Evolutionary conservation across 2,797 vertebrate species (phyloP), one percentile per base, ranked within the genome.

Genomic region (Lutjanus campechanus): DNA sequence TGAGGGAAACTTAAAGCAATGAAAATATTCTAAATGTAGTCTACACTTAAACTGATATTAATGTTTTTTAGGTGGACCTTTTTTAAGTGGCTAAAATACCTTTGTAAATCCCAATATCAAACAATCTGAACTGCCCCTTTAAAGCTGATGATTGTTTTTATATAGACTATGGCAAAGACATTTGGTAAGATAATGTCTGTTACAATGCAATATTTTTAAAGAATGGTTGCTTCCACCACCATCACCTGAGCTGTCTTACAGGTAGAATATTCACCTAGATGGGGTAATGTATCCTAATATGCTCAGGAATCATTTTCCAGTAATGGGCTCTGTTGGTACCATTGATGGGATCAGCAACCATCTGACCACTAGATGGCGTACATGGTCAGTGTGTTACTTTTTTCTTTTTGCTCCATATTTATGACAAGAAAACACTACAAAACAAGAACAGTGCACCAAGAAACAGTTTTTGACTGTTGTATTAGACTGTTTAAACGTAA

Each of bases 281-380:
- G 10, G 12, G 8, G n/a, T 69, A 8, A 49, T n/a, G 13, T 59
- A 19, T 59, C 8, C 11, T 71, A 50, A 58, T 17, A 40, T 65
- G 15, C 69, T 76, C 77, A 77, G 56, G 54, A 40, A 13, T 65
- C 40, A 43, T 29, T 46, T 36, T 3, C 15, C 12, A 69, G 41
- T 29, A 11, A 22, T 40, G 11, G 29, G 11, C 2, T 19, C 10
- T 61, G 40, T 12, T 67, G 50, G 19, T 56, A 22, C 7, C 36
- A 71, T 20, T 46, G 36, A 22, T 11, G 73, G 58, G 60, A 63
- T 20, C 17, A 43, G 54, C 11, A 41, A 7, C 40, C 2, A 0
- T 79, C 3, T 82, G 53, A 64, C 86, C 88, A 89, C 89, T 91
- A 91, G 89, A 76, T 87, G 86, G 88, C 71, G 12, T 20, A 73